phyloP scores from a whole-genome alignment of 1,140 invertebrate species.

The Mamestra configurata region DNA sequence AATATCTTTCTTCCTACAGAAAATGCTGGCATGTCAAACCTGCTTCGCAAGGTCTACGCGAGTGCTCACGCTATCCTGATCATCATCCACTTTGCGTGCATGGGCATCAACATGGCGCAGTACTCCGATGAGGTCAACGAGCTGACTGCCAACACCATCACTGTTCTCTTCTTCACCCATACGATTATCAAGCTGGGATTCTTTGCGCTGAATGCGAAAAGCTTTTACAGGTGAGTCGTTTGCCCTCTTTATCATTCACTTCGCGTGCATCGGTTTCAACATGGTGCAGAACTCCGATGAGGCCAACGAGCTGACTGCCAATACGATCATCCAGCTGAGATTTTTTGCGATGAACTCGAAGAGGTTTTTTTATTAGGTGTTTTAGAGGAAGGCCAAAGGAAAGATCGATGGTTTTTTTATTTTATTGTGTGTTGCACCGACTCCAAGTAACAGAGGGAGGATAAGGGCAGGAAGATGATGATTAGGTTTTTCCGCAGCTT shows the following conservation, averaged over 20 bases:
- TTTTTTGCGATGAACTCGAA: slow-evolving; percentile 93
- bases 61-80: slow-evolving; percentile 90
- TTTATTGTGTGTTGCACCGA: too few species aligned
- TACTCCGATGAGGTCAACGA: slow-evolving; percentile 94
- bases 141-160: slow-evolving; percentile 94
- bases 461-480: too few species aligned
- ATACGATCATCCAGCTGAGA: slow-evolving; percentile 92
- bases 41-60: slow-evolving; percentile 89
- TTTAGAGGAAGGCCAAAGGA: too few species aligned
- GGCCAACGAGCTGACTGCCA: slow-evolving; percentile 93
- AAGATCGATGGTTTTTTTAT: too few species aligned
- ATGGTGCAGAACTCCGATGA: slow-evolving; percentile 92
- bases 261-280: slow-evolving; percentile 90
- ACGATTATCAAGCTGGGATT: slow-evolving; percentile 92
- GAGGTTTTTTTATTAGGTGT: slow-evolving; percentile 61
- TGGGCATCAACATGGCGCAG: slow-evolving; percentile 90
- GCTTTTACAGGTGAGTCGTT: slow-evolving; percentile 91
- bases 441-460: too few species aligned
- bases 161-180: slow-evolving; percentile 93
- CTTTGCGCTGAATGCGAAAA: slow-evolving; percentile 91
- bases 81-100: slow-evolving; percentile 90
- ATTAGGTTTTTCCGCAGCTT: too few species aligned
- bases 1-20: too few species aligned
- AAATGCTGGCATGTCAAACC: slow-evolving; percentile 85
- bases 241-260: slow-evolving; percentile 89